Conservation (phyloP, 2,113 vertebrate genomes). For the Centropus unirufus region DNA sequence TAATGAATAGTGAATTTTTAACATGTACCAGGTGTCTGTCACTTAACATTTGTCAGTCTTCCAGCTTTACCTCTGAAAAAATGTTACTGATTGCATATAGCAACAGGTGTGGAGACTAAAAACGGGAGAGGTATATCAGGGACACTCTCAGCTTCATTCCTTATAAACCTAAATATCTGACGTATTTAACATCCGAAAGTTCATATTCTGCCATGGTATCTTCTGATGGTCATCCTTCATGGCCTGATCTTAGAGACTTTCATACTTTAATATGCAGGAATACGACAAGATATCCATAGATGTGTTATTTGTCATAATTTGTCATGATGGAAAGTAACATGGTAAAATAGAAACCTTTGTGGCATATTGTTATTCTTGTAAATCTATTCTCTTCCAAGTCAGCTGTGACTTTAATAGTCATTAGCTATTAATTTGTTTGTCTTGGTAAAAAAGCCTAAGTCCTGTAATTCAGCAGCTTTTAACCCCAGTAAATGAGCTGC, state of each 20-base stretch:
- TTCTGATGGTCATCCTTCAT: not conserved
- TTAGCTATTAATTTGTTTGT: not conserved
- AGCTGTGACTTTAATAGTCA: not conserved
- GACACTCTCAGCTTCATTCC: constrained; percentile 11
- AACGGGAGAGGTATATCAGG: not conserved
- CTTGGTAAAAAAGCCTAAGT: not conserved
- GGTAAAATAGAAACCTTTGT: not conserved
- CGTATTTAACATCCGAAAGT: constrained; percentile 15
- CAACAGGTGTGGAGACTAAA: not conserved
- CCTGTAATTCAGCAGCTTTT: not conserved
- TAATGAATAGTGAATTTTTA: constrained; percentile 39
- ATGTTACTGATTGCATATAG: constrained; percentile 45
- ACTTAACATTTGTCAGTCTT: constrained; percentile 60
- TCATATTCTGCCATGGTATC: not conserved
- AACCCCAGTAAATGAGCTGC: not conserved
- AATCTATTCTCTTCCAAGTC: not conserved
- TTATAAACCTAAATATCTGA: constrained; percentile 5
- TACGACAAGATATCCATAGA: not conserved
- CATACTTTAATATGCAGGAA: not conserved
- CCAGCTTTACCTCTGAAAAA: constrained; percentile 49
- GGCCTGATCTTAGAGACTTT: not conserved
- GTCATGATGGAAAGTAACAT: not conserved
- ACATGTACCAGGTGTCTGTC: constrained; percentile 19
- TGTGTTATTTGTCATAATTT: not conserved
- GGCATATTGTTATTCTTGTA: not conserved